These are phyloP conservation scores for Tachyglossus aculeatus DNA, from an alignment of 2,797 vertebrate species.

Conservation along the genomic window DNA sequence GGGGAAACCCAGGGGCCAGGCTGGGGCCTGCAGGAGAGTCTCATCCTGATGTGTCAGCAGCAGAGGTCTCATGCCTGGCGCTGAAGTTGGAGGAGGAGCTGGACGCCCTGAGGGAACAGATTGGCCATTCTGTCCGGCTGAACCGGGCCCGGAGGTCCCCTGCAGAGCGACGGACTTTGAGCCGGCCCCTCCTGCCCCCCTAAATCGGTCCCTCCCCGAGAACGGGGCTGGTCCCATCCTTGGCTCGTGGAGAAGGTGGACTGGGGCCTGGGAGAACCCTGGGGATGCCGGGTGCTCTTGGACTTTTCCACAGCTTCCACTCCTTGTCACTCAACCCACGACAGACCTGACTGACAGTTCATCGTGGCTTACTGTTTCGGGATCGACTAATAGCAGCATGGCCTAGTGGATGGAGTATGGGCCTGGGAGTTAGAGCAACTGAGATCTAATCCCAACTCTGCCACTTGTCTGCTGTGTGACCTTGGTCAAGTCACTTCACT, in stretches of 20 bases:
- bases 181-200: neutral
- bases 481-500: too few species aligned
- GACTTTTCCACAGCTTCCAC: too few species aligned
- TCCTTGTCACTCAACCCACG: too few species aligned
- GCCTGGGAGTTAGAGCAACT: too few species aligned
- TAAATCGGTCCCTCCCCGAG: neutral
- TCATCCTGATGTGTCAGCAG: conserved; percentile 7
- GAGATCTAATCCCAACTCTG: too few species aligned
- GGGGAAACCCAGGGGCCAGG: neutral
- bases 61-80: conserved; percentile 26
- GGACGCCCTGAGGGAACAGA: conserved; percentile 49
- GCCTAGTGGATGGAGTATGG: too few species aligned
- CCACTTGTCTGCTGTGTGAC: too few species aligned
- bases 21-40: fast-evolving
- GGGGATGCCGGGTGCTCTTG: neutral
- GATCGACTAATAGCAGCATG: too few species aligned
- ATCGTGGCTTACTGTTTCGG: too few species aligned
- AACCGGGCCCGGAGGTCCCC: conserved; percentile 6
- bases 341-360: too few species aligned
- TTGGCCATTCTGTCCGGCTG: conserved; percentile 15
- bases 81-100: conserved; percentile 5
- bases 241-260: neutral
- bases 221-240: neutral
- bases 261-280: neutral
- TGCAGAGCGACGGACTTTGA: neutral